These are phyloP conservation scores for Solea senegalensis DNA, from an alignment of 2,113 vertebrate genomes.

Conservation along the genomic window DNA sequence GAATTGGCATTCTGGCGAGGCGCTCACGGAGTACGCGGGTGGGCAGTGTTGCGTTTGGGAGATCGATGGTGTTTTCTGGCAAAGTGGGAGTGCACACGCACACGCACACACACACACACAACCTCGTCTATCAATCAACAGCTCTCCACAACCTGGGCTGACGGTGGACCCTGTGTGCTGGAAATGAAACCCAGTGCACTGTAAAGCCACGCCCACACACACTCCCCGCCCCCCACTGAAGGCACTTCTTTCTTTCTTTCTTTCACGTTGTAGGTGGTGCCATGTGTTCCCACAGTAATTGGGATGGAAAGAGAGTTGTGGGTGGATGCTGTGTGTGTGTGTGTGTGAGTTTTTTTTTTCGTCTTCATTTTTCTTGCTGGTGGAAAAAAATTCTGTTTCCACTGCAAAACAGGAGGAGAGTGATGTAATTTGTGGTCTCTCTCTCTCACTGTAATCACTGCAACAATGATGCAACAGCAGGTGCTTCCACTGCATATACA, in stretches of 20 bases:
- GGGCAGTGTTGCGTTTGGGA: conserved; percentile 51
- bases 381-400: conserved; percentile 37
- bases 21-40: conserved; percentile 35
- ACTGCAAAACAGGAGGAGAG: conserved; percentile 28
- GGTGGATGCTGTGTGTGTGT: conserved; percentile 3
- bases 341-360: background rate
- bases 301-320: conserved; percentile 39
- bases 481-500: background rate
- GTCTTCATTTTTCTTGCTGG: conserved; percentile 27
- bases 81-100: conserved; percentile 5
- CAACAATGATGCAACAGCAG: conserved; percentile 37
- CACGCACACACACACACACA: too few relatives aligned
- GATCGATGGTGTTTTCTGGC: conserved; percentile 66
- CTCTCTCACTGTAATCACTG: conserved; percentile 31
- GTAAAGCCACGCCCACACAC: conserved; percentile 21
- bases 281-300: conserved; percentile 37
- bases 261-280: background rate
- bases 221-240: background rate
- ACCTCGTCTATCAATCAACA: conserved; percentile 21
- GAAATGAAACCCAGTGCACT: conserved; percentile 44
- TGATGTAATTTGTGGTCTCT: conserved; percentile 51
- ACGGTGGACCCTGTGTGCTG: conserved; percentile 18
- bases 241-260: conserved; percentile 28
- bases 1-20: conserved; percentile 68
- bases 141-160: conserved; percentile 16